Evolutionary conservation across 2,797 vertebrate species (phyloP).

Genomic region (Siniperca obscura): DNA sequence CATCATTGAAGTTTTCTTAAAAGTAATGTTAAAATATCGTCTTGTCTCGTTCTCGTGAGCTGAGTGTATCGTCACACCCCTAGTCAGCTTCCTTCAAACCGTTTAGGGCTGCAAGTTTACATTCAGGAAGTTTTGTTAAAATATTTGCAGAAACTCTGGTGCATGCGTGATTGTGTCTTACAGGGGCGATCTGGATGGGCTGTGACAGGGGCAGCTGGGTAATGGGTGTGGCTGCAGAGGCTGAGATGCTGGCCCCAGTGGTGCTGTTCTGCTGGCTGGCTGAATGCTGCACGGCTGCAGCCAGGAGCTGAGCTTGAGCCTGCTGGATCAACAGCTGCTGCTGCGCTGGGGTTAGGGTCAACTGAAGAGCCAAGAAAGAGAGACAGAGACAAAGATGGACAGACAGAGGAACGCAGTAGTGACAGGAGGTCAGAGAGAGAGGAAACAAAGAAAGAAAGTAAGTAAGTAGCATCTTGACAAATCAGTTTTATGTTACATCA

Average conservation of each 20-base stretch:
- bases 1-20: too few species aligned
- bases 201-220: conserved; percentile 98
- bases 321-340: conserved; percentile 98
- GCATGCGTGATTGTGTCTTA: conserved; percentile 66
- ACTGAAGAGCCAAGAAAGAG: conserved; percentile 76
- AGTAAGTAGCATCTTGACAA: background rate
- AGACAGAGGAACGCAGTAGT: background rate
- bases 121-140: background rate
- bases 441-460: conserved; percentile 2
- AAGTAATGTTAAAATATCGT: too few species aligned
- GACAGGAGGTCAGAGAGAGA: background rate
- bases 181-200: conserved; percentile 96
- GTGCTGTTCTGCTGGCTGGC: conserved; percentile 96
- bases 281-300: conserved; percentile 96
- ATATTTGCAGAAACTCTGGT: conserved; percentile 10
- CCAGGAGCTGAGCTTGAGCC: conserved; percentile 98
- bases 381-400: background rate
- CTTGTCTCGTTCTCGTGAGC: too few species aligned
- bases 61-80: too few species aligned
- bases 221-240: conserved; percentile 96
- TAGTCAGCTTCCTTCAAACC: background rate
- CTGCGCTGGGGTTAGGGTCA: conserved; percentile 96
- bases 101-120: background rate
- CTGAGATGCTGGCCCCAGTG: conserved; percentile 97
- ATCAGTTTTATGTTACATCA: background rate